Base-by-base conservation (phyloP, 2,113 vertebrate species). In the Anoura caudifer region DNA sequence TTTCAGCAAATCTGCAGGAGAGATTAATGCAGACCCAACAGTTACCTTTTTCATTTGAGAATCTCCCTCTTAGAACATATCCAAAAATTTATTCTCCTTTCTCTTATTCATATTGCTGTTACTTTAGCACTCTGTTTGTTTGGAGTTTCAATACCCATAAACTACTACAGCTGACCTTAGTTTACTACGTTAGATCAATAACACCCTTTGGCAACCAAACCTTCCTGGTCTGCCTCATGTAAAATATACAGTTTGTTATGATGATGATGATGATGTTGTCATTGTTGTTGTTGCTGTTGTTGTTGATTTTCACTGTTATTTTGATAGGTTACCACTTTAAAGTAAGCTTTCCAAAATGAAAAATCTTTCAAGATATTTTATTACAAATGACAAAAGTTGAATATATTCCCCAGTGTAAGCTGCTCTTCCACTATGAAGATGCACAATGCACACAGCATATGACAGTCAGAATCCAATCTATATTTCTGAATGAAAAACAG, bases 361-460 rank as follows among this genome's bases (percentile, higher is more conserved):
- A 91, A 89, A 59, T 26, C 24, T 43, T 94, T 72, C 36, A 92
- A 94, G 65, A 81, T 54, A 50, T 90, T 87, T 83, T 75, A 84
- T 54, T 77, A 87, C 52, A 83, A 88, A 87, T 70, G 15, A 36
- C 13, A 13, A 92, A 95, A 50, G 24, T 41, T 92, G 22, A 41
- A 36, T 83, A 81, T 19, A 20, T 45, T 13, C 19, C n/a, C 16
- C 61, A 3, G 1, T 76, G 81, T 65, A 90, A 83, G 9, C 8
- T 76, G 20, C 45, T 70, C 75, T 26, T 97, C 87, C 31, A 79
- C 22, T 65, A 4, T 67, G 15, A 13, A 87, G 52, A 79, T 36
- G n/a, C 12, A 7, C 9, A 38, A 5, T 50, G 36, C 33, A 87
- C 61, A 63, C 0, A 5, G n/a, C 6, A 75, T 41, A 28, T 94